Base-by-base conservation (phyloP, 2,888 invertebrate genomes). In the Chaitophorus viminalis region DNA sequence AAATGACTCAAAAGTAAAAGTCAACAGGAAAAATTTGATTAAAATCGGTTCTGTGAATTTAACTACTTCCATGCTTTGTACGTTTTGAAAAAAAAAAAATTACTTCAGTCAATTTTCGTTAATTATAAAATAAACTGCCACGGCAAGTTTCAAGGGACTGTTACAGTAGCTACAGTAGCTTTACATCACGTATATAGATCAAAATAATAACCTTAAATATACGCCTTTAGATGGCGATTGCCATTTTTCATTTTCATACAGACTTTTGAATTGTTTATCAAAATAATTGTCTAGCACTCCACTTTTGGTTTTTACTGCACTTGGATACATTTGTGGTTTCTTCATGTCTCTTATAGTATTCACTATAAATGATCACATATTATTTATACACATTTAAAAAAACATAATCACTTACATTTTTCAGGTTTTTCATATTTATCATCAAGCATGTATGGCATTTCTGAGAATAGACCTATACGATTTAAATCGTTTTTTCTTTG, bases 231-330 rank as follows among this genome's bases (percentile, higher is more conserved):
- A 18, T 21, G 60, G 60, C 25, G 60, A 25, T 21, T 6, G 3
- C 76, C 90, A 89, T 18, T 90, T 91, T 90, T 92, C 93, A 0
- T 92, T 93, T 33, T 90, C 90, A 89, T 92, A 93, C 65, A 93
- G 89, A 82, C 93, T 90, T 89, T 91, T 91, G 89, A 92, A 92
- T 89, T 91, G 90, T 46, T 91, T 90, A 8, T 93, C 92, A 89
- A 93, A 93, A 88, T 93, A 92, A 72, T 92, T 92, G 88, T 92
- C 91, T 77, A 91, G 91, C 21, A 91, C 91, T 1, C 91, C 92
- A 76, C 90, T 90, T 90, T 92, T 92, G n/a, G 90, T 90, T 90
- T 92, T 92, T 4, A 90, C 90, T 0, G 91, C 91, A 18, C 90
- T 91, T 18, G 91, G 90, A 60, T 91, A 89, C 90, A 92, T 91